Percentiles rank a stretch among this genome's conserved stretches.
phyloP scores from a whole-genome alignment of 2,888 invertebrate species.

The Choristoneura rosaceana region DNA sequence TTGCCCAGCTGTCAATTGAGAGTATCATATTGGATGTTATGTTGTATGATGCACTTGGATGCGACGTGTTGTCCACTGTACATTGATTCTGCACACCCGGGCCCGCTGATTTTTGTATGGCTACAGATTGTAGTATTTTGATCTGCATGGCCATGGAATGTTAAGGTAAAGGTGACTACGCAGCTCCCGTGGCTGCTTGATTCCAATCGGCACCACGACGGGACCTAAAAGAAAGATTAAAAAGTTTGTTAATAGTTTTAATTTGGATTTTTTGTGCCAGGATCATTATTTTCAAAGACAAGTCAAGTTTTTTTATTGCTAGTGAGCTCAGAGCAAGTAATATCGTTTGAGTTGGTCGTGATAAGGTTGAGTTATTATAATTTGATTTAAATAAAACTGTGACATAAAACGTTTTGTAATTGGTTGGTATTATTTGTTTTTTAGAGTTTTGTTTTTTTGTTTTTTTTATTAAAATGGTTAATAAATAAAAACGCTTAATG shows the following conservation, averaged over 20 bases:
- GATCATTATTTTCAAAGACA: conserved; percentile 28
- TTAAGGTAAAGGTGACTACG: conserved; percentile 55
- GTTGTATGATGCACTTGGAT: conserved; percentile 54
- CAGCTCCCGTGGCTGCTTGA: conserved; percentile 57
- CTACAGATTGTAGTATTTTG: conserved; percentile 71
- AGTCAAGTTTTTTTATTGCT: conserved; percentile 45
- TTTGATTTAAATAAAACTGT: conserved; percentile 18
- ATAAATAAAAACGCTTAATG: conserved; percentile 59
- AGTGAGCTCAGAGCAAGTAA: background rate
- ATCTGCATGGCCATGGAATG: conserved; percentile 82
- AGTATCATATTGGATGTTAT: conserved; percentile 65
- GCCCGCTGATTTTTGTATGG: conserved; percentile 68
- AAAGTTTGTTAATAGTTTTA: conserved; percentile 43
- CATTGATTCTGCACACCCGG: conserved; percentile 75
- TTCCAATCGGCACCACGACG: conserved; percentile 60
- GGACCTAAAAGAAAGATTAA: conserved; percentile 49
- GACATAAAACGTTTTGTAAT: conserved; percentile 33
- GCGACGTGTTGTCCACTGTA: conserved; percentile 73
- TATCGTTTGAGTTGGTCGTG: conserved; percentile 23
- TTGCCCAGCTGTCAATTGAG: conserved; percentile 59
- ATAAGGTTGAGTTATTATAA: conserved; percentile 32
- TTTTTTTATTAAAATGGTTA: conserved; percentile 54
- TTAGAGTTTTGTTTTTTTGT: conserved; percentile 44
- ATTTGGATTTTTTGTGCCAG: conserved; percentile 44
- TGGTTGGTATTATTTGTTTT: conserved; percentile 47